Evolutionary conservation across 2,888 invertebrate genomes (phyloP).

Genomic region (Lochmaea crataegi): DNA sequence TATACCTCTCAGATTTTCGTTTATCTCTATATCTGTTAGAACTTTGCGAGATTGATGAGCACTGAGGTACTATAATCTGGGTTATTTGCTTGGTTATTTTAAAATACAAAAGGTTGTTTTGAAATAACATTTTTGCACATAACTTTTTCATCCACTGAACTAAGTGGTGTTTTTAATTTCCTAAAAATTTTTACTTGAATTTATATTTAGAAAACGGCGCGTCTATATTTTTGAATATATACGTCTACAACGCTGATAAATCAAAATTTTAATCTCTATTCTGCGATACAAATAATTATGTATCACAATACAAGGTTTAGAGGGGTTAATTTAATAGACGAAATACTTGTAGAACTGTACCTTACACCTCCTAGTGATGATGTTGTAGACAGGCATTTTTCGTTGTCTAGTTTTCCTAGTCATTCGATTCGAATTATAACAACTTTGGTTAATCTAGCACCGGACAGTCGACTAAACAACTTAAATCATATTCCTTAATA

Average conservation of each 20-base stretch:
- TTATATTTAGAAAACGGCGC: no score
- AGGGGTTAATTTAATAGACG: background rate
- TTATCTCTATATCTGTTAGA: no score
- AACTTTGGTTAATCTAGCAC: slow-evolving; percentile 31
- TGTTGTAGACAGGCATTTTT: slow-evolving; percentile 73
- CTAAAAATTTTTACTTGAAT: no score
- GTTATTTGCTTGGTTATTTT: no score
- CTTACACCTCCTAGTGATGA: slow-evolving; percentile 72
- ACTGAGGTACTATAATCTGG: no score
- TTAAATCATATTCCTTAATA: slow-evolving; percentile 36
- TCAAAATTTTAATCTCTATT: background rate
- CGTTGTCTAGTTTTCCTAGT: slow-evolving; percentile 52
- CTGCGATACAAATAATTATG: background rate
- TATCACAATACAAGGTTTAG: background rate
- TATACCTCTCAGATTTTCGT: no score
- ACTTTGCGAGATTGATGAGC: no score
- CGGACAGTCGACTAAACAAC: slow-evolving; percentile 13
- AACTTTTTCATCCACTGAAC: no score
- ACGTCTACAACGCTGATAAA: background rate
- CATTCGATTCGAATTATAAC: slow-evolving; percentile 47
- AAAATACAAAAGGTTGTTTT: no score
- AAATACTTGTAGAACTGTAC: slow-evolving; percentile 57
- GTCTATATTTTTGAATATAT: background rate
- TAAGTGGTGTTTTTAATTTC: no score
- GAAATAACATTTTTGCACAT: no score